Evolutionary conservation across 2,888 invertebrate genomes (phyloP).

Genomic region (Parasteatoda lunata): DNA sequence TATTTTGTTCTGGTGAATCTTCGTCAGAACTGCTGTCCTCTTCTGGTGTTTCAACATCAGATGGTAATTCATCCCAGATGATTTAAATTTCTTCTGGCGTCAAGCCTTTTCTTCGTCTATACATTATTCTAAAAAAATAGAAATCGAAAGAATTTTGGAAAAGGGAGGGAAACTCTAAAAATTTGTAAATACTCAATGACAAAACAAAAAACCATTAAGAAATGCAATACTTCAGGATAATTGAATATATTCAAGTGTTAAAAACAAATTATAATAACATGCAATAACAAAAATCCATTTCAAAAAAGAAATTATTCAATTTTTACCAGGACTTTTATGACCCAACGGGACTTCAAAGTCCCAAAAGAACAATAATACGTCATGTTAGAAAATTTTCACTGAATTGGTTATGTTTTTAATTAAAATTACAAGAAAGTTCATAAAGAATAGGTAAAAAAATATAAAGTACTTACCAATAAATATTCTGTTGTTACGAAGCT

Average conservation of each 20-base stretch:
- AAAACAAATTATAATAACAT: constrained; percentile 20
- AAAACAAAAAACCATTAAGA: constrained; percentile 28
- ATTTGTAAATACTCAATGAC: constrained; percentile 35
- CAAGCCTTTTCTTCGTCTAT: constrained; percentile 22
- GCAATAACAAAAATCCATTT: constrained; percentile 22
- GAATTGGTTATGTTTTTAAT: neutral
- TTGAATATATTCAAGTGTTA: constrained; percentile 26
- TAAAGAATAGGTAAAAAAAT: constrained; percentile 17
- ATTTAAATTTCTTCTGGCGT: constrained; percentile 40
- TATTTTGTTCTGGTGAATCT: neutral
- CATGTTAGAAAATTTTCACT: constrained; percentile 31
- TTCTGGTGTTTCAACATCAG: constrained; percentile 39
- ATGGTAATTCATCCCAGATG: constrained; percentile 33
- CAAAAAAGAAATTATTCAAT: constrained; percentile 2
- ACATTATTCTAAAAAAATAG: neutral
- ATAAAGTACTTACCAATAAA: constrained; percentile 23
- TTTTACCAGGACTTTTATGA: constrained; percentile 9
- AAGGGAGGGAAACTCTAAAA: constrained; percentile 35
- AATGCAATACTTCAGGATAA: constrained; percentile 34
- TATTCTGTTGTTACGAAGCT: constrained; percentile 22
- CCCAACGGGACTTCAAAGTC: constrained; percentile 7
- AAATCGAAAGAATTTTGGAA: constrained; percentile 26
- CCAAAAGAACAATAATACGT: constrained; percentile 4
- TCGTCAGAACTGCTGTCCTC: constrained; percentile 21
- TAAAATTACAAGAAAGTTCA: neutral